phyloP scores from a whole-genome alignment of 2,797 vertebrate species.

The Anas bahamensis region DNA sequence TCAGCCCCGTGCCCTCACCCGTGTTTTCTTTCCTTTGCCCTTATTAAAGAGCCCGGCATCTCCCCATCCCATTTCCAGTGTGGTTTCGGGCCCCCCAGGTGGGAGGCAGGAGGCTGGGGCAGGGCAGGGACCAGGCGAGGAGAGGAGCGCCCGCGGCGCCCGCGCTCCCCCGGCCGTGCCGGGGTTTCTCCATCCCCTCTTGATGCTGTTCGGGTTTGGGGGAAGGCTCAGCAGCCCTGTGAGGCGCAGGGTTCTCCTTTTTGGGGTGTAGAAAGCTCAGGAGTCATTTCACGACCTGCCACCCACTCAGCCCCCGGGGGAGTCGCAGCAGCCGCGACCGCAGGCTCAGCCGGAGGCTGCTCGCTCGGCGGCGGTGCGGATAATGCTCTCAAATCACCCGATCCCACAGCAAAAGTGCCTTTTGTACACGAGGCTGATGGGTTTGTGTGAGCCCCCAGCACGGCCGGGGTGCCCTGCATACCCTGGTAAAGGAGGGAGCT shows the following conservation, averaged over 20 bases:
- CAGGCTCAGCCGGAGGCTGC: background rate
- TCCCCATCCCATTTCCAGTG: fast-evolving
- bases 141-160: background rate
- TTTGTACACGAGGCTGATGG: background rate
- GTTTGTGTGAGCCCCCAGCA: background rate
- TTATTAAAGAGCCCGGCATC: background rate
- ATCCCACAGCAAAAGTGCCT: too few species aligned
- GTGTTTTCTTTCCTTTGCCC: background rate
- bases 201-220: background rate
- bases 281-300: background rate
- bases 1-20: background rate
- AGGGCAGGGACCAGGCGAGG: background rate
- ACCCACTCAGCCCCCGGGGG: background rate
- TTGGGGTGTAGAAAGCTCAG: background rate
- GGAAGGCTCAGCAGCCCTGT: background rate
- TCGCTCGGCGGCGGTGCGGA: background rate
- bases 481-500: background rate
- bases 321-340: background rate
- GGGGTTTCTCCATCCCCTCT: too few species aligned
- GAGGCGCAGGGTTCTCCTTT: background rate
- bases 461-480: background rate
- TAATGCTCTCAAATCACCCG: background rate
- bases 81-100: background rate
- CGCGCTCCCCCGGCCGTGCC: too few species aligned
- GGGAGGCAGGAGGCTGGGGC: background rate